Conservation (phyloP, 2,888 invertebrate species). For the Cheilosia urbana region DNA sequence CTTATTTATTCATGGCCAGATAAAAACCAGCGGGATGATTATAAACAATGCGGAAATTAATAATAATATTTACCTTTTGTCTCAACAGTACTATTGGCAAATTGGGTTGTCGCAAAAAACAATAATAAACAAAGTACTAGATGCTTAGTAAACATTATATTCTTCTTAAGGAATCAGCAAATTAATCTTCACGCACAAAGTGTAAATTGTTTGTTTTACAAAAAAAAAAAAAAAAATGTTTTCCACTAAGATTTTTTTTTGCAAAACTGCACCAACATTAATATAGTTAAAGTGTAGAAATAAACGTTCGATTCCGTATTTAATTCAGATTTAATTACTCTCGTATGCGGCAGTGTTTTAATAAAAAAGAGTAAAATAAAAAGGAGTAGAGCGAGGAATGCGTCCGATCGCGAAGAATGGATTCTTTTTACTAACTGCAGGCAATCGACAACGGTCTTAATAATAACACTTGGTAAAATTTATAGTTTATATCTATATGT, state of each 20-base stretch:
- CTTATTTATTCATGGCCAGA: conserved; percentile 31
- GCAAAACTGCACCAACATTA: background rate
- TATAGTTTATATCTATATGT: conserved; percentile 60
- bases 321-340: background rate
- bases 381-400: conserved; percentile 27
- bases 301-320: background rate
- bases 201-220: background rate
- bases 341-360: background rate
- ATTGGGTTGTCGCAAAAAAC: conserved; percentile 41
- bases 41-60: conserved; percentile 1
- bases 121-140: conserved; percentile 39
- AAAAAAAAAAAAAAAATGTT: too few species aligned
- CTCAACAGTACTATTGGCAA: conserved; percentile 28
- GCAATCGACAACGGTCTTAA: conserved; percentile 59
- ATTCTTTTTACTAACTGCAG: conserved; percentile 57
- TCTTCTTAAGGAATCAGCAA: background rate
- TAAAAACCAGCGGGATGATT: conserved; percentile 5
- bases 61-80: conserved; percentile 58
- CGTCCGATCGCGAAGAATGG: conserved; percentile 56
- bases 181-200: background rate
- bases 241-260: too few species aligned
- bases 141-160: conserved; percentile 37
- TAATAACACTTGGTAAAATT: conserved; percentile 45
- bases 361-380: background rate
- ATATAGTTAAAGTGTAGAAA: background rate